A percentile compares a stretch with the other conserved stretches of the same genome.
Evolutionary conservation across 2,888 invertebrate species (phyloP).

Genomic region (Temnothorax ravouxi): DNA sequence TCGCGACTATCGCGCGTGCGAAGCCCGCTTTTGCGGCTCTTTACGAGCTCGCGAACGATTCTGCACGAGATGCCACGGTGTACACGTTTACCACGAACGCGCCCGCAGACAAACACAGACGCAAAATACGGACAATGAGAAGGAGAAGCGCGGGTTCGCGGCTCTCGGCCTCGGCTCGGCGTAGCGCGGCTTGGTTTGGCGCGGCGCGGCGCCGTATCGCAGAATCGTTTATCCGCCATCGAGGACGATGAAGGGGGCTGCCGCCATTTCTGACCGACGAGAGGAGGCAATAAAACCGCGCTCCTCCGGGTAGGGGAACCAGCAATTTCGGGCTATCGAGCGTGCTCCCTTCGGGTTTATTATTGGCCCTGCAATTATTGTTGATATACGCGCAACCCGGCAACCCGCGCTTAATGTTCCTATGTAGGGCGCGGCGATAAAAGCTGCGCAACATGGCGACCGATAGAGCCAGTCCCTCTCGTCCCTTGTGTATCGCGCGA

Average conservation of each 20-base stretch:
- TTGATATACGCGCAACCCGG: conserved; percentile 85
- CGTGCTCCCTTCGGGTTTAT: conserved; percentile 85
- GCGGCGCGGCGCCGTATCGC: conserved; percentile 71
- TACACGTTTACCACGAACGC: conserved; percentile 18
- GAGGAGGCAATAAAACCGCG: conserved; percentile 75
- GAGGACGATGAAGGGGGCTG: conserved; percentile 78
- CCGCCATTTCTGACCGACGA: conserved; percentile 78
- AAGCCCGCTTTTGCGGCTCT: conserved; percentile 70
- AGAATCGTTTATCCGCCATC: conserved; percentile 85
- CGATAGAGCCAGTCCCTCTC: conserved; percentile 60
- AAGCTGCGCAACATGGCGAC: conserved; percentile 82
- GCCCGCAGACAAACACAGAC: conserved; percentile 16
- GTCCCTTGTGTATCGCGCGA: conserved; percentile 13
- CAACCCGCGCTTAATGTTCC: conserved; percentile 76
- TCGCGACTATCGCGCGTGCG: conserved; percentile 74
- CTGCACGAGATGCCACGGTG: conserved; percentile 57
- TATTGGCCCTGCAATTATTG: conserved; percentile 86
- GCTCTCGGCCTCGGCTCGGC: background rate
- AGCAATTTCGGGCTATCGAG: conserved; percentile 86
- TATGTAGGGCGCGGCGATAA: conserved; percentile 82
- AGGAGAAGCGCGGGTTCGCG: conserved; percentile 25
- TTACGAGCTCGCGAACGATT: conserved; percentile 79
- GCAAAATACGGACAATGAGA: conserved; percentile 54
- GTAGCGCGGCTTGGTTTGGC: conserved; percentile 1
- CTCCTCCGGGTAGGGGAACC: conserved; percentile 84